Conservation (phyloP, 2,113 vertebrate species). For the Nannospalax galili region DNA sequence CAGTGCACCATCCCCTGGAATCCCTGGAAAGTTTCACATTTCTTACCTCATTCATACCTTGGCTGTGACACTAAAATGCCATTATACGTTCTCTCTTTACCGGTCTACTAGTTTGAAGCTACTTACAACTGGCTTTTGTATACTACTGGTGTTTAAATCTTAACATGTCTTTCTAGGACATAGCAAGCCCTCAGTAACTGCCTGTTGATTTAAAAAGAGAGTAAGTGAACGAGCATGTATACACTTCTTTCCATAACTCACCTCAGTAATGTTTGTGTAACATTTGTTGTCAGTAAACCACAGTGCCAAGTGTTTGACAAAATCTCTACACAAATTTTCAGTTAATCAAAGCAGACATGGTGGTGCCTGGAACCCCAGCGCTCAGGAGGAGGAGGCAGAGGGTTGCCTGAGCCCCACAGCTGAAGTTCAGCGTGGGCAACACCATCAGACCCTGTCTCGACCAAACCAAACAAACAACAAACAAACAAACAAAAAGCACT, state of each 20-base stretch:
- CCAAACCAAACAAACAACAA: not conserved
- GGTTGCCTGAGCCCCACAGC: not conserved
- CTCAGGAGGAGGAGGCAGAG: not conserved
- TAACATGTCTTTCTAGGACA: constrained; percentile 43
- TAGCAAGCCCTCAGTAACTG: not conserved
- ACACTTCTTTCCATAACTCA: constrained; percentile 24
- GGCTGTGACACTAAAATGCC: constrained; percentile 15
- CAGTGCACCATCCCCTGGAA: not conserved
- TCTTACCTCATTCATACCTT: constrained; percentile 35
- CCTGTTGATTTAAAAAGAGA: constrained; percentile 58
- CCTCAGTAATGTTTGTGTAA: constrained; percentile 28
- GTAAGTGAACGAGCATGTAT: not conserved
- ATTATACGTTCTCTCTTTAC: constrained; percentile 33
- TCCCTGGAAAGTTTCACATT: constrained; percentile 11
- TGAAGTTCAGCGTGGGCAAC: not conserved
- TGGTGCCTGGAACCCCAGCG: not conserved
- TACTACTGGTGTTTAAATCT: constrained; percentile 56
- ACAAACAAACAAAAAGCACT: not conserved
- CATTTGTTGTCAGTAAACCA: constrained; percentile 14
- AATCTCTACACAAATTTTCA: constrained; percentile 36
- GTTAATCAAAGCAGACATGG: not conserved
- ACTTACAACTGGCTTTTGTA: constrained; percentile 47
- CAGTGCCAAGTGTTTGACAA: not conserved
- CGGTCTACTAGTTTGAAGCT: constrained; percentile 74
- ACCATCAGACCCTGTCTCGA: not conserved